phyloP scores from a whole-genome alignment of 2,797 vertebrate genomes.

The Danio jaintianensis region DNA sequence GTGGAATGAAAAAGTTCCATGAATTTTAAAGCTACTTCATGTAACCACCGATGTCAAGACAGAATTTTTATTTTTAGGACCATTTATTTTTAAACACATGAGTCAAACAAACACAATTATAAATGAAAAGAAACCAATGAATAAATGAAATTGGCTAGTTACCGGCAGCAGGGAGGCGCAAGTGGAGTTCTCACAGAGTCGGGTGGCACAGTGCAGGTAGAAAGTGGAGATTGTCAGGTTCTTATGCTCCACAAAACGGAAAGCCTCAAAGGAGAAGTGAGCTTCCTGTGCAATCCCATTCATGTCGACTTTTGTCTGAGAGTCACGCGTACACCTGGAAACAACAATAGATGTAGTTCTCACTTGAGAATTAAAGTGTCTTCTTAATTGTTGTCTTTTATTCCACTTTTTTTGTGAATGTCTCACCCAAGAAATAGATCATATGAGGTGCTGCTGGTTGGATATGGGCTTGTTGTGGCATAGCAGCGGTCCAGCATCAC shows the following conservation, averaged over 20 bases:
- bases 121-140: not conserved
- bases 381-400: not conserved
- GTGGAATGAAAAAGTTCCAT: too few species aligned
- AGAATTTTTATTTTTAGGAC: not conserved
- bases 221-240: conserved; percentile 68
- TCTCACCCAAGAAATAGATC: conserved; percentile 81
- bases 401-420: not conserved
- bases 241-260: conserved; percentile 69
- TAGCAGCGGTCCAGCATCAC: conserved; percentile 79
- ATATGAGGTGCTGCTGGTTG: conserved; percentile 58
- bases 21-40: too few species aligned
- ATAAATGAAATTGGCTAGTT: conserved; percentile 49
- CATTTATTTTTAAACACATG: conserved; percentile 11
- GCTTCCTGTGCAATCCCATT: conserved; percentile 74
- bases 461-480: conserved; percentile 68
- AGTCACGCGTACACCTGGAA: conserved; percentile 73
- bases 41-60: too few species aligned
- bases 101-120: not conserved
- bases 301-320: conserved; percentile 68
- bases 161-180: conserved; percentile 71
- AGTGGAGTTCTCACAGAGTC: conserved; percentile 71
- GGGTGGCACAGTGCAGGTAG: conserved; percentile 76
- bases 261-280: conserved; percentile 78
- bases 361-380: conserved; percentile 73
- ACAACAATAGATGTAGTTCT: conserved; percentile 44